phyloP scores from a whole-genome alignment of 2,113 vertebrate genomes.

The Melanocharis versteri region DNA sequence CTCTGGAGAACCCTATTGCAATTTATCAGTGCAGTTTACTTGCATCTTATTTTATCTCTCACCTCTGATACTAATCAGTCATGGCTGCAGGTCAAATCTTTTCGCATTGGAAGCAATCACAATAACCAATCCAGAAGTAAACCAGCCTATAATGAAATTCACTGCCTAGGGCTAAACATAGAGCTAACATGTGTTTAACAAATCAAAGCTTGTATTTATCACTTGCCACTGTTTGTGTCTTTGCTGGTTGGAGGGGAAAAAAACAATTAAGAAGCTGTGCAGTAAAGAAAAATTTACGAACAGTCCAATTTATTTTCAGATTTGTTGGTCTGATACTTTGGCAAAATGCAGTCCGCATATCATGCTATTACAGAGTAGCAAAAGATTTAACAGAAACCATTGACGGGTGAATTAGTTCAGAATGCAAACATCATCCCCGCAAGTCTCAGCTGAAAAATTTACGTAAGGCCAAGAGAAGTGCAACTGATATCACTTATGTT shows the following conservation, averaged over 20 bases:
- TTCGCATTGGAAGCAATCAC: constrained; percentile 19
- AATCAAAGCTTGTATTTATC: constrained; percentile 79
- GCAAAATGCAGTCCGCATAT: background rate
- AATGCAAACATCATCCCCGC: background rate
- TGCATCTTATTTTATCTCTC: constrained; percentile 77
- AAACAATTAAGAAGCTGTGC: constrained; percentile 23
- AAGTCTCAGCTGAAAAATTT: background rate
- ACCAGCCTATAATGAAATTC: constrained; percentile 78
- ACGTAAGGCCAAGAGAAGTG: background rate
- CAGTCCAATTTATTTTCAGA: background rate
- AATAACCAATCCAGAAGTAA: constrained; percentile 59
- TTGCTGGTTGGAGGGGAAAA: constrained; percentile 1
- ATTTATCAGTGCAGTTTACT: constrained; percentile 69
- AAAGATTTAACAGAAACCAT: background rate
- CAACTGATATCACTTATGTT: background rate
- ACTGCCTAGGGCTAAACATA: constrained; percentile 76
- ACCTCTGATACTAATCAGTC: constrained; percentile 76
- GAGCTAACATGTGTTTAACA: constrained; percentile 82
- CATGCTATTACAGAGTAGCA: background rate
- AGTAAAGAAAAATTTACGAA: constrained; percentile 9
- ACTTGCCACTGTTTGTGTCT: constrained; percentile 69
- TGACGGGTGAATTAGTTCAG: background rate
- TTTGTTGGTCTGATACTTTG: background rate
- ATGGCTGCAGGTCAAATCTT: constrained; percentile 65
- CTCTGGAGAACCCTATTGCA: constrained; percentile 76